Evolutionary conservation across 2,113 vertebrate genomes (phyloP), one percentile per base, ranked within the genome.

Genomic region (Psophia crepitans): DNA sequence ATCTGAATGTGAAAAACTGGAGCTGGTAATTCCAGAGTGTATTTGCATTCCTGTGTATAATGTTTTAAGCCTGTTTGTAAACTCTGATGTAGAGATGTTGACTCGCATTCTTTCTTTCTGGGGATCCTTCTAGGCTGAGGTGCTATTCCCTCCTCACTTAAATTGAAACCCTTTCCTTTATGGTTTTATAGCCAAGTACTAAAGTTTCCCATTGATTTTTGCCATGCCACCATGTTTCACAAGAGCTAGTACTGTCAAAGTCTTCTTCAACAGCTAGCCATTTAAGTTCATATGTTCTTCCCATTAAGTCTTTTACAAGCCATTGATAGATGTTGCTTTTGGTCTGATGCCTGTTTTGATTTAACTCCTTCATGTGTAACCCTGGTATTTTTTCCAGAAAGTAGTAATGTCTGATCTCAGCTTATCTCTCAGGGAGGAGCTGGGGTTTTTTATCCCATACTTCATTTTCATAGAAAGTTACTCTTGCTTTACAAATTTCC

Each of bases 201-300:
- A 71, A 90, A 92, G 69, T 82, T 89, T 68, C 33, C 41, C 61
- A 93, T 89, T 92, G 94, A 96, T 95, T 97, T 96, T 84, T 93
- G 53, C 33, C 80, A 89, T 44, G 41, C 35, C 54, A 65, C 73
- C 56, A n/a, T 78, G 81, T 78, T 95, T 97, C 86, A 97, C 76
- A 89, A 93, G 61, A 91, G 83, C 83, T 71, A 90, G 66, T 89
- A 93, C 93, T 48, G 46, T 95, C 86, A 94, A 84, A 92, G 32
- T 57, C 44, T 26, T 96, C 96, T 76, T 81, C 86, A 70, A 71
- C 56, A 90, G n/a, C 74, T 48, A 78, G 44, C 69, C 39, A 41
- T 82, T 97, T 87, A 44, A 64, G 53, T 71, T 89, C 73, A 75
- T 11, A 18, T 35, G 30, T 30, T 93, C 65, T 69, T 92, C 60